These are phyloP conservation scores for Saccostrea cuccullata DNA, from an alignment of 1,140 invertebrate species.

Conservation along the genomic window DNA sequence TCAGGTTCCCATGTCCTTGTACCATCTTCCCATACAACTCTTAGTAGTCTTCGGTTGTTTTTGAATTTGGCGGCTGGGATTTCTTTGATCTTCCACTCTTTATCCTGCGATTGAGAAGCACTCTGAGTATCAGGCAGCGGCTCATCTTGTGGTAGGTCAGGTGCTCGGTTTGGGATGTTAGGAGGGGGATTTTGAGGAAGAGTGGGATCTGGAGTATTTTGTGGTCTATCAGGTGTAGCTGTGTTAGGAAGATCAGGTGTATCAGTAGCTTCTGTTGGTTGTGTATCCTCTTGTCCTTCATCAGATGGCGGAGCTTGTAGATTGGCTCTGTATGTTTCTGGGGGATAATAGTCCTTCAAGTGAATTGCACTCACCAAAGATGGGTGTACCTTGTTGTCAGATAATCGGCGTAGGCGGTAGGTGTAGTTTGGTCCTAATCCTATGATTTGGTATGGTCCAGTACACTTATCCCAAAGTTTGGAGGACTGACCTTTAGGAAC, in stretches of 20 bases:
- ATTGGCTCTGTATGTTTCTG: too few relatives aligned
- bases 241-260: neutral
- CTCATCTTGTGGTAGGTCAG: neutral
- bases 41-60: neutral
- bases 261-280: neutral
- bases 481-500: slow-evolving; percentile 39
- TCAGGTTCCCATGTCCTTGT: slow-evolving; percentile 50
- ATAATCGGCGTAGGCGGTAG: neutral
- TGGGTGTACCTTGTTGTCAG: slow-evolving; percentile 1
- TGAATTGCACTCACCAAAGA: slow-evolving; percentile 38
- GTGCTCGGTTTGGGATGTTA: too few relatives aligned
- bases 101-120: neutral
- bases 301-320: too few relatives aligned
- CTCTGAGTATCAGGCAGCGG: neutral
- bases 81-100: neutral
- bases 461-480: slow-evolving; percentile 50
- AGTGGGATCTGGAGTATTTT: neutral
- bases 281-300: neutral
- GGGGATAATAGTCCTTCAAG: slow-evolving; percentile 30
- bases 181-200: too few relatives aligned
- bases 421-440: slow-evolving; percentile 48
- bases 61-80: slow-evolving; percentile 33
- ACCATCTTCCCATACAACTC: slow-evolving; percentile 36
- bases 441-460: slow-evolving; percentile 46
- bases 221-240: too few relatives aligned